Evolutionary conservation across 2,113 vertebrate species (phyloP).

Genomic region (Spermophilus dauricus): DNA sequence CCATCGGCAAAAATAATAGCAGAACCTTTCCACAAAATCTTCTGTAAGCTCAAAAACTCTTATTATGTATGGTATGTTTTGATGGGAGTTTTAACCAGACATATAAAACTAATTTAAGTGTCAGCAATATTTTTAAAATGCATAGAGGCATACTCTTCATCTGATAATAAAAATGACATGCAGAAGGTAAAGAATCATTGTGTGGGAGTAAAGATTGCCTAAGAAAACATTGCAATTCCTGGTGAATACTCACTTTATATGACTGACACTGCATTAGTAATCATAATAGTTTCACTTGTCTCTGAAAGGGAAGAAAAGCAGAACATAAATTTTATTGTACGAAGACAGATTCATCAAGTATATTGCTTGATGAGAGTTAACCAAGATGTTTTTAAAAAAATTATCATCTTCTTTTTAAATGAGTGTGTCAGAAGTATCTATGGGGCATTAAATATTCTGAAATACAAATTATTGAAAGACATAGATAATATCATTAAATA

Average conservation of each 20-base stretch:
- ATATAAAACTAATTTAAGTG: conserved; percentile 83
- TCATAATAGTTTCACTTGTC: conserved; percentile 82
- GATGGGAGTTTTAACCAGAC: conserved; percentile 81
- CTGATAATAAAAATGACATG: conserved; percentile 81
- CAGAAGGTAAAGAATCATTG: conserved; percentile 82
- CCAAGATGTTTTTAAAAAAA: conserved; percentile 57
- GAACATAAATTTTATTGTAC: conserved; percentile 74
- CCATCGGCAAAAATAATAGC: conserved; percentile 47
- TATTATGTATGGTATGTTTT: conserved; percentile 76
- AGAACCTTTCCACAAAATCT: conserved; percentile 44
- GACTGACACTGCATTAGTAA: conserved; percentile 81
- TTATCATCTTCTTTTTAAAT: conserved; percentile 55
- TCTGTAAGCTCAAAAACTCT: conserved; percentile 58
- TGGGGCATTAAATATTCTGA: background rate
- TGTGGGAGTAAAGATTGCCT: conserved; percentile 79
- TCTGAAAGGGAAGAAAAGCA: conserved; percentile 74
- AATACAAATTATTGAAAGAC: conserved; percentile 22
- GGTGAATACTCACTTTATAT: conserved; percentile 75
- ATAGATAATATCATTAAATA: background rate
- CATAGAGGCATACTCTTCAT: conserved; percentile 80
- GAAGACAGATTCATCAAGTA: conserved; percentile 62
- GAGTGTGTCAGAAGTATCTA: background rate
- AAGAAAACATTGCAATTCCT: conserved; percentile 80
- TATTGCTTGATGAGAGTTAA: conserved; percentile 55
- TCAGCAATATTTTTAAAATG: conserved; percentile 81